Evolutionary conservation across 1,140 invertebrate genomes (phyloP), one percentile per base, ranked within the genome.

Genomic region (Episyrphus balteatus): DNA sequence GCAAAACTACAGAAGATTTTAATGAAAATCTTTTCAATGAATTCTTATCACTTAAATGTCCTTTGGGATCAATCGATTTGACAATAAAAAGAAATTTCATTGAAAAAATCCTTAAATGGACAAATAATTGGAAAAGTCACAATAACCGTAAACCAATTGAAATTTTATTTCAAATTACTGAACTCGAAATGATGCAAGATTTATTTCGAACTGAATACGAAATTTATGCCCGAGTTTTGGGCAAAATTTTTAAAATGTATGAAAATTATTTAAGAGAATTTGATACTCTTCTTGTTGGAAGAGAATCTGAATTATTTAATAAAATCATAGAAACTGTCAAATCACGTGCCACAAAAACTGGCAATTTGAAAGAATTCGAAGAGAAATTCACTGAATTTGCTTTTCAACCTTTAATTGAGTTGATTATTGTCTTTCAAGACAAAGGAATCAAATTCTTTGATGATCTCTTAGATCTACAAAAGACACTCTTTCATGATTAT

Each of bases 101-200:
- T 2, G 11, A 48, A 31, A 46, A 26, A 21, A 14, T 42, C 9
- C 12, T 52, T 1, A 7, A 41, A 7, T 18, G 34, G 12, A 18
- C 40, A 3, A 7, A 39, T 7, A 36, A 32, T 12, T 42, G 31
- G 11, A 11, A 15, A 14, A n/a, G 12, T 9, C n/a, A 8, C 1
- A 14, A 40, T 14, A 41, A 47, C 17, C 32, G 31, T 14, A 26
- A 48, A 8, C 18, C 36, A 43, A 37, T 47, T 46, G 39, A 51
- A 26, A 38, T 62, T 13, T 40, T 65, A 19, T 47, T 49, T 13
- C 21, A 34, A 1, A 14, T 58, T 12, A 13, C 61, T 1, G 53
- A 53, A 41, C 59, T 51, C 13, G 62, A 62, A 32, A 40, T 59
- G 1, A 43, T 65, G 0, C 62, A 66, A 39, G 62, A 66, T 46